Evolutionary conservation across 2,888 invertebrate species (phyloP).

Genomic region (Sthenelais limicola): DNA sequence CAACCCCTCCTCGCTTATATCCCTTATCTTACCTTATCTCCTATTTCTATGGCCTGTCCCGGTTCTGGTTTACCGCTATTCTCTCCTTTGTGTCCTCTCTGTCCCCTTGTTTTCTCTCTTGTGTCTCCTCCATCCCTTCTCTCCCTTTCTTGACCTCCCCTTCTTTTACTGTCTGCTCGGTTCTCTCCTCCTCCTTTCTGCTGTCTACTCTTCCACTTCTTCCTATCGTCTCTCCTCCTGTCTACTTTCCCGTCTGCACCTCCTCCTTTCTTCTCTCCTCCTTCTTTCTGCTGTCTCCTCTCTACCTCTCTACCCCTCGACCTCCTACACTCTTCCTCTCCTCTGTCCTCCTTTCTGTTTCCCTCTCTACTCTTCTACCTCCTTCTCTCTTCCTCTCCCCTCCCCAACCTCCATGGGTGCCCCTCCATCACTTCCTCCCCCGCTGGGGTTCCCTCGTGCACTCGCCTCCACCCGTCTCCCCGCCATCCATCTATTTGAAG

Average conservation of each 20-base stretch:
- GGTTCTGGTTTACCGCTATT: neutral
- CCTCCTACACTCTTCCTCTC: neutral
- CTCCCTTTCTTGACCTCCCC: too few species aligned
- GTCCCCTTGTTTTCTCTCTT: neutral
- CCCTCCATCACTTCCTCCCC: neutral
- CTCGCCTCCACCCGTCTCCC: neutral
- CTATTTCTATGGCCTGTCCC: neutral
- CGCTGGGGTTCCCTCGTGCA: neutral
- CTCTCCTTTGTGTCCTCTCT: neutral
- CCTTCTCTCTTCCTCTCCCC: neutral
- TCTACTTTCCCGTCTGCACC: neutral
- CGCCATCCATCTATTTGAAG: too few species aligned
- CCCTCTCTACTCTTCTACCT: neutral
- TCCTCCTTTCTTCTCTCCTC: neutral
- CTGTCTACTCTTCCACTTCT: neutral
- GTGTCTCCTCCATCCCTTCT: neutral
- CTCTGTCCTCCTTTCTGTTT: neutral
- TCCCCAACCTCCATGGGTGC: neutral
- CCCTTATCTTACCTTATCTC: neutral
- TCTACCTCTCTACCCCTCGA: constrained; percentile 2
- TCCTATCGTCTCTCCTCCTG: neutral
- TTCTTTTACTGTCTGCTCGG: neutral
- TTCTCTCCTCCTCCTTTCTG: neutral
- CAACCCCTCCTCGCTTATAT: neutral
- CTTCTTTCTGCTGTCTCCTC: too few species aligned